Conservation (phyloP, 2,888 invertebrate genomes). For the Cataglyphis livida region DNA sequence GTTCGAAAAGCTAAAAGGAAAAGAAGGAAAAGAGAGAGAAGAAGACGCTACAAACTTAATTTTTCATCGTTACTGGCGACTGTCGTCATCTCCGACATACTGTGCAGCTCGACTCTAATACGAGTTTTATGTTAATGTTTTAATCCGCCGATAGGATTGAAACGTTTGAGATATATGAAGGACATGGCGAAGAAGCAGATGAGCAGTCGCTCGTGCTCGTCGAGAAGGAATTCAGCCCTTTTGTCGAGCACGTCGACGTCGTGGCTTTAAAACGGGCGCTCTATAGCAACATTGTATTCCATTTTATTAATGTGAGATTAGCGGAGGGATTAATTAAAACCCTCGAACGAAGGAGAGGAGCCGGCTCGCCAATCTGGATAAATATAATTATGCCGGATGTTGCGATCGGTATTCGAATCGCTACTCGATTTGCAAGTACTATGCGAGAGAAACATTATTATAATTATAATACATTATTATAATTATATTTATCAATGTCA, state of each 20-base stretch:
- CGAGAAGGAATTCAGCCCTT: constrained; percentile 45
- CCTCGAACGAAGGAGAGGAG: constrained; percentile 45
- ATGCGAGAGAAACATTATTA: constrained; percentile 5
- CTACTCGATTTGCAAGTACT: constrained; percentile 34
- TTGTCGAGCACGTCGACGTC: constrained; percentile 52
- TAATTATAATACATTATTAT: constrained; percentile 50
- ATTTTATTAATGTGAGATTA: constrained; percentile 71
- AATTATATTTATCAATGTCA: constrained; percentile 54
- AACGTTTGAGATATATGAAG: constrained; percentile 66
- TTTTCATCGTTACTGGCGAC: constrained; percentile 78
- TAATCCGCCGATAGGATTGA: constrained; percentile 79
- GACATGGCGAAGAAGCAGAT: constrained; percentile 35
- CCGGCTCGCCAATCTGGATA: constrained; percentile 46
- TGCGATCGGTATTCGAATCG: constrained; percentile 50
- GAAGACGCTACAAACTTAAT: constrained; percentile 72
- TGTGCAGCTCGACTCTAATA: constrained; percentile 67
- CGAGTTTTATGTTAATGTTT: constrained; percentile 81
- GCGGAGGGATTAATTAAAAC: constrained; percentile 76
- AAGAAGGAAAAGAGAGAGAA: constrained; percentile 50
- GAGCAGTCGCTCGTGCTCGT: constrained; percentile 34
- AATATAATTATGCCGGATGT: constrained; percentile 43
- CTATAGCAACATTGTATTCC: constrained; percentile 39
- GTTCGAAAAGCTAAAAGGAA: constrained; percentile 63
- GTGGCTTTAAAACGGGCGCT: constrained; percentile 45
- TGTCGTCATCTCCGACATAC: constrained; percentile 56